A percentile compares a stretch with the other conserved stretches of the same genome.
phyloP scores from a whole-genome alignment of 2,888 invertebrate genomes.

The Rhagium mordax region DNA sequence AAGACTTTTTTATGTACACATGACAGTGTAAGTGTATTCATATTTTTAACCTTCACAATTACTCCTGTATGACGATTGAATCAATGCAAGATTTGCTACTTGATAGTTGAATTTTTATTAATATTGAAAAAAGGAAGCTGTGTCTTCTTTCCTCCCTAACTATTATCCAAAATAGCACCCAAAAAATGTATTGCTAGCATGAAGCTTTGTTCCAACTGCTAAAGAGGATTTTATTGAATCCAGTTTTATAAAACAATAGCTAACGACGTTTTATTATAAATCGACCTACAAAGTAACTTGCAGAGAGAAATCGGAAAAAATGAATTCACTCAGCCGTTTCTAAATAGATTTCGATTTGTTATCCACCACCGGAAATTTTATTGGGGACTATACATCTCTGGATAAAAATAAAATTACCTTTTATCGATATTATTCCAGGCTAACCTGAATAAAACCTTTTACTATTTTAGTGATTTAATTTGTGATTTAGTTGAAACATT shows the following conservation, averaged over 20 bases:
- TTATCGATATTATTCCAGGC: constrained; percentile 6
- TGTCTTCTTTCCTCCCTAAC: no score
- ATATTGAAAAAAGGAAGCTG: no score
- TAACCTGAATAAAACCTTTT: not conserved
- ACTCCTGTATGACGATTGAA: no score
- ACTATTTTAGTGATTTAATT: constrained; percentile 15
- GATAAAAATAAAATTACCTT: constrained; percentile 20
- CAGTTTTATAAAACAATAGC: not conserved
- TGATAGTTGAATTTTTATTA: no score
- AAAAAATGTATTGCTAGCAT: no score
- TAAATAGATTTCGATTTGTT: constrained; percentile 22
- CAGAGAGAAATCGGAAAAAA: not conserved
- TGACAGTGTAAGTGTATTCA: no score
- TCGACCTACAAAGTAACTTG: not conserved
- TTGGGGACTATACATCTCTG: constrained; percentile 13
- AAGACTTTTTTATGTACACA: no score
- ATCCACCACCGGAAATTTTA: constrained; percentile 10
- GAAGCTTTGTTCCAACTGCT: no score
- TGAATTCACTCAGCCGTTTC: not conserved
- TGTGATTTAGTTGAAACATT: constrained; percentile 2
- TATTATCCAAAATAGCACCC: no score
- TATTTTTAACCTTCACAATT: no score
- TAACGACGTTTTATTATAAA: not conserved
- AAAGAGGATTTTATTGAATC: not conserved
- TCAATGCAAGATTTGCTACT: no score